Conservation (phyloP, 1,140 invertebrate genomes). For the Xylocopa sonorina region DNA sequence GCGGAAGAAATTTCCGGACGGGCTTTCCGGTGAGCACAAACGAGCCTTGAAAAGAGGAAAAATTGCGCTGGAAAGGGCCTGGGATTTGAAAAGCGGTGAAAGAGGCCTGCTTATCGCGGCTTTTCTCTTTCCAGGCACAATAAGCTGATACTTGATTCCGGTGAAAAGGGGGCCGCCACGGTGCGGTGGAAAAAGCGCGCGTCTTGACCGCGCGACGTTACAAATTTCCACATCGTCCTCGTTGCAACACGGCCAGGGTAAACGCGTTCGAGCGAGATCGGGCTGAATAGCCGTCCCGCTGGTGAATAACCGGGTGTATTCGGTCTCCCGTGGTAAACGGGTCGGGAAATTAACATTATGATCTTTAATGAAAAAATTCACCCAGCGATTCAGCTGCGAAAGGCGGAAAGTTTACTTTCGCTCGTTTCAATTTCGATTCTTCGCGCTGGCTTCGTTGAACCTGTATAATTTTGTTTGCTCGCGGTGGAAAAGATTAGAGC, state of each 20-base stretch:
- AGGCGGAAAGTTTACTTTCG: no score
- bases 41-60: constrained; percentile 8
- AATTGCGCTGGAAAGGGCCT: neutral
- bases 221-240: neutral
- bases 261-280: neutral
- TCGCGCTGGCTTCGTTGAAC: no score
- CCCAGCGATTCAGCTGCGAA: neutral
- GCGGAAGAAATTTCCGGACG: neutral
- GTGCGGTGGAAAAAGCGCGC: constrained; percentile 4
- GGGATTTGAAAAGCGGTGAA: constrained; percentile 21
- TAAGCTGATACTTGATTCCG: constrained; percentile 35
- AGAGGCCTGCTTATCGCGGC: constrained; percentile 29
- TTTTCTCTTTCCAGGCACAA: constrained; percentile 2
- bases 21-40: constrained; percentile 7
- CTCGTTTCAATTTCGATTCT: neutral
- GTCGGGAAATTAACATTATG: neutral
- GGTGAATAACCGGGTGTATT: constrained; percentile 8
- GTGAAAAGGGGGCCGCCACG: constrained; percentile 4
- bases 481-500: no score
- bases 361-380: constrained; percentile 21
- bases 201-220: constrained; percentile 40
- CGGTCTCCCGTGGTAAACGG: neutral
- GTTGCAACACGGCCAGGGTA: neutral
- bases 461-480: no score
- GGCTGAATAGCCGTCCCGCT: neutral